These are phyloP conservation scores for Lycorma delicatula DNA, from an alignment of 1,140 invertebrate genomes.

Conservation along the genomic window DNA sequence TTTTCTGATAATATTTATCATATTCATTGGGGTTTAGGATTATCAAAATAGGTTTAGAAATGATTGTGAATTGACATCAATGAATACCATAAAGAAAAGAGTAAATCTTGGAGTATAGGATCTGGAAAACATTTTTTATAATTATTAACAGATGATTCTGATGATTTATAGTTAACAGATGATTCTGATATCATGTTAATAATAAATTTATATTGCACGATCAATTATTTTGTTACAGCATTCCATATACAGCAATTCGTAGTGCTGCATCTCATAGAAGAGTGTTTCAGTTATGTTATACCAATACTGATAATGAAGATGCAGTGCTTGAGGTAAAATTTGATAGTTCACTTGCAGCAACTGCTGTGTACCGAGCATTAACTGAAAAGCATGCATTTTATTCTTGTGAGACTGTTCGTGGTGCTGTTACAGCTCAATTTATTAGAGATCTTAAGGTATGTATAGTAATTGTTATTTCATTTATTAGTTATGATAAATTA, in stretches of 20 bases:
- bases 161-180: too few species aligned
- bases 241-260: conserved; percentile 73
- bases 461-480: conserved; percentile 2
- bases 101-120: too few species aligned
- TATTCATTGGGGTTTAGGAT: too few species aligned
- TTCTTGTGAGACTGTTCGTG: conserved; percentile 80
- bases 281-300: conserved; percentile 64
- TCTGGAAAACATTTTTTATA: too few species aligned
- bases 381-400: conserved; percentile 88
- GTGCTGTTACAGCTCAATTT: conserved; percentile 77
- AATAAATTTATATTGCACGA: too few species aligned
- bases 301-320: conserved; percentile 57
- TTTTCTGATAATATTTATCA: too few species aligned
- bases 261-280: conserved; percentile 66
- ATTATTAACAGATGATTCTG: too few species aligned
- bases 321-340: conserved; percentile 68
- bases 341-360: conserved; percentile 64
- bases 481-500: too few species aligned
- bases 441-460: conserved; percentile 73
- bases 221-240: conserved; percentile 45
- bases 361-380: conserved; percentile 74
- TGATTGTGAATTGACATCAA: too few species aligned
- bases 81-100: too few species aligned
- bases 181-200: too few species aligned
- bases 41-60: too few species aligned